Evolutionary conservation across 2,888 invertebrate genomes (phyloP).

Genomic region (Drosophila kuntzei): DNA sequence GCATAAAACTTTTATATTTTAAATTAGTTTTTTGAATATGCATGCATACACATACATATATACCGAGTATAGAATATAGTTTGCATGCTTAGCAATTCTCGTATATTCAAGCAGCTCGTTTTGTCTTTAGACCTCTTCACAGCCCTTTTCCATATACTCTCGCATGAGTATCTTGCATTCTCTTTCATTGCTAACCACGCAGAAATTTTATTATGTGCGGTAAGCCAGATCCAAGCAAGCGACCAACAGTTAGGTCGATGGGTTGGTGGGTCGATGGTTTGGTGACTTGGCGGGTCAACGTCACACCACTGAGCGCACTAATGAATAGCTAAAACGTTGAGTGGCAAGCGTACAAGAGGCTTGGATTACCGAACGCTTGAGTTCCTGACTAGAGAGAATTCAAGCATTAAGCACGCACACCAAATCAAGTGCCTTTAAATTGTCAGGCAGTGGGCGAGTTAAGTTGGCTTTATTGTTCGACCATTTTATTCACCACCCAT

Average conservation of each 20-base stretch:
- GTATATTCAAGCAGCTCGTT: slow-evolving; percentile 37
- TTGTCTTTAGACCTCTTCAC: slow-evolving; percentile 26
- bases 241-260: slow-evolving; percentile 13
- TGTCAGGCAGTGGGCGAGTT: slow-evolving; percentile 53
- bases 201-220: slow-evolving; percentile 57
- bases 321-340: slow-evolving; percentile 62
- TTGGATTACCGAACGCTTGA: slow-evolving; percentile 58
- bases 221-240: slow-evolving; percentile 47
- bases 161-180: slow-evolving; percentile 11
- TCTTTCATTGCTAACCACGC: slow-evolving; percentile 43
- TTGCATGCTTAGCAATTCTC: slow-evolving; percentile 6
- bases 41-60: background rate
- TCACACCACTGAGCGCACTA: slow-evolving; percentile 36
- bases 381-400: slow-evolving; percentile 47
- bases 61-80: slow-evolving; percentile 1
- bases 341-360: slow-evolving; percentile 54
- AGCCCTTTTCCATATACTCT: slow-evolving; percentile 2
- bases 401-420: slow-evolving; percentile 75
- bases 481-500: slow-evolving; percentile 10
- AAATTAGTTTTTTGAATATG: slow-evolving; percentile 10
- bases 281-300: slow-evolving; percentile 23
- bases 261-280: slow-evolving; percentile 4
- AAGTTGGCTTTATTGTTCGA: slow-evolving; percentile 43
- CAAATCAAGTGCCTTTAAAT: slow-evolving; percentile 76
- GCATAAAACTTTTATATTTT: slow-evolving; percentile 6